Evolutionary conservation across 2,113 vertebrate genomes (phyloP).

Genomic region (Ramphastos sulfuratus): DNA sequence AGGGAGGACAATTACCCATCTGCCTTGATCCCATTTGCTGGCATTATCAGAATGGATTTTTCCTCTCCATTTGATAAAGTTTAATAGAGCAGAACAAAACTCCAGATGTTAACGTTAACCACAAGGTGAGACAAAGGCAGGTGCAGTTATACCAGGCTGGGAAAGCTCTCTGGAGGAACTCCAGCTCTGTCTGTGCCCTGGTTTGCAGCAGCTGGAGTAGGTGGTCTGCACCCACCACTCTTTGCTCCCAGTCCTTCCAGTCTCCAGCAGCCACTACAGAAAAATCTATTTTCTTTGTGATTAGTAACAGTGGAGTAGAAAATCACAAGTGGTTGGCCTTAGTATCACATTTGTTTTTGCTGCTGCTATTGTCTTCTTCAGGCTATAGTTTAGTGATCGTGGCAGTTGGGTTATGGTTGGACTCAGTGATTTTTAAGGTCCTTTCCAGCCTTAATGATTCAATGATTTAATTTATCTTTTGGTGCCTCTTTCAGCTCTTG

Average conservation of each 20-base stretch:
- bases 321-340: neutral
- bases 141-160: accelerated
- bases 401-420: no score
- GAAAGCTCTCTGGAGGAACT: accelerated
- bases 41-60: neutral
- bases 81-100: neutral
- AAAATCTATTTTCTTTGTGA: accelerated
- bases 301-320: accelerated
- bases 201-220: accelerated
- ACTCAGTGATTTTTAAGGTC: no score
- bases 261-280: neutral
- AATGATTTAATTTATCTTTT: accelerated
- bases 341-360: accelerated
- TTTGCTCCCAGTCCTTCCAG: accelerated
- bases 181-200: accelerated
- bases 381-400: no score
- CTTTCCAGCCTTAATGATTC: no score
- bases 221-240: neutral
- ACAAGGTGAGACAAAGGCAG: neutral
- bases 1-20: neutral
- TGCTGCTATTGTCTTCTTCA: neutral
- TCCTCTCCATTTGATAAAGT: neutral
- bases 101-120: accelerated
- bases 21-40: accelerated
- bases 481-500: neutral